A percentile compares a stretch with the other conserved stretches of the same genome.
phyloP scores from a whole-genome alignment of 2,113 vertebrate species.

The Apodemus sylvaticus region DNA sequence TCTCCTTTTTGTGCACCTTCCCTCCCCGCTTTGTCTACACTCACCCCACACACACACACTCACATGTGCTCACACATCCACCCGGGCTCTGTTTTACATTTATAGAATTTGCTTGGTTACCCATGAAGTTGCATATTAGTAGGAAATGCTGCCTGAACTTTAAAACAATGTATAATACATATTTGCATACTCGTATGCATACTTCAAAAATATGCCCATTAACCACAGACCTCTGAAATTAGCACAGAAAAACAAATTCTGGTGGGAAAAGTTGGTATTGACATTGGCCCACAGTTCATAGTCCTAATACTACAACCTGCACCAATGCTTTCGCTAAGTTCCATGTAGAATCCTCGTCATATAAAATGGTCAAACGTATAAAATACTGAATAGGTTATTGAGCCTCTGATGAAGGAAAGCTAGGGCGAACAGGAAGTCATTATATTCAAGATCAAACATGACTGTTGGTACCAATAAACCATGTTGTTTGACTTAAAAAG shows the following conservation, averaged over 20 bases:
- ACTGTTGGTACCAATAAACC: background rate
- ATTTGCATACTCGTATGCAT: background rate
- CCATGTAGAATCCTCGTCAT: background rate
- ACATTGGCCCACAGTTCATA: background rate
- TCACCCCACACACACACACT: background rate
- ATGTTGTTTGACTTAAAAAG: background rate
- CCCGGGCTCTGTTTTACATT: background rate
- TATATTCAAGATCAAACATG: background rate
- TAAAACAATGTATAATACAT: background rate
- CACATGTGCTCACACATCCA: background rate
- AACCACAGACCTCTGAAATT: background rate
- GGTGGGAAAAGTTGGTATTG: background rate
- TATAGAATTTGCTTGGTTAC: background rate
- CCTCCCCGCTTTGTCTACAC: fast-evolving
- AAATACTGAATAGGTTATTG: background rate
- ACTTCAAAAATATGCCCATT: background rate
- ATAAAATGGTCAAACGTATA: conserved; percentile 5
- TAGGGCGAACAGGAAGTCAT: background rate
- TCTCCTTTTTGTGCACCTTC: background rate
- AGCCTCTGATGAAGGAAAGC: background rate
- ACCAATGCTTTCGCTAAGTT: background rate
- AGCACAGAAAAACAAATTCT: background rate
- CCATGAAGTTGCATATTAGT: background rate
- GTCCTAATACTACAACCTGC: background rate
- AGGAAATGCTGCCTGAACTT: background rate